Evolutionary conservation across 2,113 vertebrate species (phyloP).

Genomic region (Scophthalmus maximus): DNA sequence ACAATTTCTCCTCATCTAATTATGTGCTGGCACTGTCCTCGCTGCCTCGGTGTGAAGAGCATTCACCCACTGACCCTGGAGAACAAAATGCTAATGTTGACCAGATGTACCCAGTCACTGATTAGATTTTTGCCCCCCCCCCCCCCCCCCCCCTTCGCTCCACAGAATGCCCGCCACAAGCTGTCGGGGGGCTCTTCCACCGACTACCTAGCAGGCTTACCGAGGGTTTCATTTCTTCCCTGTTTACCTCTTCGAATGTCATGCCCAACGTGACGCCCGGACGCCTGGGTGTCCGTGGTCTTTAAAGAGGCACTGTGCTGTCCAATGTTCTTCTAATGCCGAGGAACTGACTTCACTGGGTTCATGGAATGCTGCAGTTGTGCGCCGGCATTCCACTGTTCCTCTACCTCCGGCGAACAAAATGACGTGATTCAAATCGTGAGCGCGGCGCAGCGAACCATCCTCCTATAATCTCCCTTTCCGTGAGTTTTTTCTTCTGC

Average conservation of each 20-base stretch:
- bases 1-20: slow-evolving; percentile 54
- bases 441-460: not conserved
- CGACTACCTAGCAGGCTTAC: slow-evolving; percentile 23
- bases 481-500: slow-evolving; percentile 28
- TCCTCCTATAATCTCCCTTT: slow-evolving; percentile 10
- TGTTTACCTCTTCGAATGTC: slow-evolving; percentile 40
- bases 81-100: slow-evolving; percentile 71
- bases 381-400: not conserved
- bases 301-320: too few relatives aligned
- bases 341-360: too few relatives aligned
- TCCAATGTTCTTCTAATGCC: too few relatives aligned
- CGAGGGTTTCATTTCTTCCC: slow-evolving; percentile 27
- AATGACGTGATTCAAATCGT: not conserved
- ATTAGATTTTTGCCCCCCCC: slow-evolving; percentile 60
- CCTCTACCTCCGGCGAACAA: not conserved
- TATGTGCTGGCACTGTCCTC: slow-evolving; percentile 49
- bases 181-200: slow-evolving; percentile 46
- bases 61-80: slow-evolving; percentile 67
- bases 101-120: slow-evolving; percentile 71
- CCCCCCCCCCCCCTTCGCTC: slow-evolving; percentile 14
- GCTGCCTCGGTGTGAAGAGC: slow-evolving; percentile 59
- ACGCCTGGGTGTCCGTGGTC: not conserved
- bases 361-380: not conserved
- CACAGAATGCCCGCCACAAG: slow-evolving; percentile 54
- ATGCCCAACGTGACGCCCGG: slow-evolving; percentile 15